Evolutionary conservation across 2,113 vertebrate genomes (phyloP).

Genomic region (Myrmecophaga tridactyla): DNA sequence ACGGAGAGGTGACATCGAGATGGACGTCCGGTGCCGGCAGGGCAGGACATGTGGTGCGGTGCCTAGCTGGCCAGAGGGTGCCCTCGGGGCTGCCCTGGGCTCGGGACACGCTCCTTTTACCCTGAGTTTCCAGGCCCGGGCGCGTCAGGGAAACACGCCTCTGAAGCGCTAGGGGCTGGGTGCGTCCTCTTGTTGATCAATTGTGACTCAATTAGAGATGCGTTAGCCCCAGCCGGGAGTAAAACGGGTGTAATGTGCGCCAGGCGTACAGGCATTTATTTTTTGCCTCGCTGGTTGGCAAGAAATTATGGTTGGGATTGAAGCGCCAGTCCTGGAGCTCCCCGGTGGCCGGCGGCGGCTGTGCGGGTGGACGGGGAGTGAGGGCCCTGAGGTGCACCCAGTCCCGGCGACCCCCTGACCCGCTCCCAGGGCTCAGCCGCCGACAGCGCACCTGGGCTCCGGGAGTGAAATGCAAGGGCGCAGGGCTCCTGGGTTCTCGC

Average conservation of each 20-base stretch:
- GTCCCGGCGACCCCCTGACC: too few species aligned
- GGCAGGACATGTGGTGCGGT: too few species aligned
- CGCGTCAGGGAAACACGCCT: slow-evolving; percentile 59
- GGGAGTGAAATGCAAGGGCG: too few species aligned
- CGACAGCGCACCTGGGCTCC: too few species aligned
- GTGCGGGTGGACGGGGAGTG: too few species aligned
- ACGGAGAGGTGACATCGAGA: not conserved
- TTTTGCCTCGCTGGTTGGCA: not conserved
- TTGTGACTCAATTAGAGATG: slow-evolving; percentile 45
- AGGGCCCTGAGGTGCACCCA: too few species aligned
- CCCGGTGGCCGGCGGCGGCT: not conserved
- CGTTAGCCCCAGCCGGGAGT: slow-evolving; percentile 31
- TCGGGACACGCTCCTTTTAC: not conserved
- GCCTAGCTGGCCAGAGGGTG: too few species aligned
- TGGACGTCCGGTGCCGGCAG: accelerated
- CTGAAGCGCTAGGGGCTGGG: too few species aligned
- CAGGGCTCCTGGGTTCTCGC: too few species aligned
- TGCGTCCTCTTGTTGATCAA: too few species aligned
- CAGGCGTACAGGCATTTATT: not conserved
- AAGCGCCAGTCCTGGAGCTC: slow-evolving; percentile 13
- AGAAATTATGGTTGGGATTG: not conserved
- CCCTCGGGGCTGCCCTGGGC: not conserved
- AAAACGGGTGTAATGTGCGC: not conserved
- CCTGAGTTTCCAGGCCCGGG: not conserved
- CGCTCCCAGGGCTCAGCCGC: too few species aligned